Evolutionary conservation across 2,113 vertebrate genomes (phyloP).

Genomic region (Pollimyrus isidori): DNA sequence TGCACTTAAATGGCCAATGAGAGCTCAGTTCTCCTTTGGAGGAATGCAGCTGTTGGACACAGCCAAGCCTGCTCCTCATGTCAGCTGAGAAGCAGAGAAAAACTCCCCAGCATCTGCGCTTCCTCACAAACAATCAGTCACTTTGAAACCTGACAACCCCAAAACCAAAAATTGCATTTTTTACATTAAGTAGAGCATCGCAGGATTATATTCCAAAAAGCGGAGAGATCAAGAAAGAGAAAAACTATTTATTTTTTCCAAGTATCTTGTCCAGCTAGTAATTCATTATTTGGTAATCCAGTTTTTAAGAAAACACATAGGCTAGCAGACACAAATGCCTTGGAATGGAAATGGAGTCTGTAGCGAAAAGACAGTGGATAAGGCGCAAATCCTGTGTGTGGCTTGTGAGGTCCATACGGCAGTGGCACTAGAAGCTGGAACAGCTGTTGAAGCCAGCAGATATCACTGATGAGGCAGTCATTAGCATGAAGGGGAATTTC

Average conservation of each 20-base stretch:
- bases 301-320: not conserved
- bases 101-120: not conserved
- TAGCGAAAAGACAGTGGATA: not conserved
- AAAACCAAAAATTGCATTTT: not conserved
- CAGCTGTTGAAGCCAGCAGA: not conserved
- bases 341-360: not conserved
- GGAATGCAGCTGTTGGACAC: not conserved
- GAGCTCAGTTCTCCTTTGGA: not conserved
- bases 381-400: not conserved
- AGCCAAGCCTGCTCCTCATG: not conserved
- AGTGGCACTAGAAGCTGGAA: not conserved
- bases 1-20: not conserved
- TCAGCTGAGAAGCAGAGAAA: not conserved
- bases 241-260: not conserved
- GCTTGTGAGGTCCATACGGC: not conserved
- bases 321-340: not conserved
- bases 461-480: not conserved
- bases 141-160: not conserved
- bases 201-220: not conserved
- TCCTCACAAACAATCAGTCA: constrained; percentile 9
- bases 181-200: not conserved
- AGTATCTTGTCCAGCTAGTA: not conserved
- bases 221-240: not conserved
- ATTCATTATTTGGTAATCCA: not conserved
- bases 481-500: not conserved